Base-by-base conservation (phyloP, 2,888 invertebrate species). In the Pachliopta kotzebuea region DNA sequence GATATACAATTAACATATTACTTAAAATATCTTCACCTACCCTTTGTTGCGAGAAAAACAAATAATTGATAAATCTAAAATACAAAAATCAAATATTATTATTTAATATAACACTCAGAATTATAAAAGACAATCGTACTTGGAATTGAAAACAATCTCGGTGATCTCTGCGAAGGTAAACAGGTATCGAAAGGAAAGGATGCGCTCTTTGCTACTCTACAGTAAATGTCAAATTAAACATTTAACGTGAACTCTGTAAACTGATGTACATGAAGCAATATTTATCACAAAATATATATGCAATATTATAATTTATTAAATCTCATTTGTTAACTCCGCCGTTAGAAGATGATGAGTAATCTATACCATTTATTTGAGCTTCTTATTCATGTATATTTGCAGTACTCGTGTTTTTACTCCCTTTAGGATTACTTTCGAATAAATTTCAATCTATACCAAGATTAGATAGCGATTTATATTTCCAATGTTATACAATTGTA, bases 101-200 rank as follows among this genome's bases (percentile, higher is more conserved):
- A 54, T 26, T 54, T 26, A 23, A 24, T 26, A 26, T 23, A 18
- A 14, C 50, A 52, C 14, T 37, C 14, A 21, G 18, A 3, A 31
- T 45, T 26, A 24, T 29, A 29, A 29, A 29, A 21, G 20, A 52
- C 31, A 29, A 21, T 45, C n/a, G 6, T 24, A 49, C 11, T 60
- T 60, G 20, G 62, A 60, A 63, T 73, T 69, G 67, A 68, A 70
- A 81, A 82, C 78, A 79, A 81, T 81, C 79, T 78, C 81, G 77
- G 18, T 62, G 56, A 79, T 79, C 84, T 80, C 79, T 76, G 76
- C 76, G 86, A 89, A 90, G 90, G 89, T 77, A 78, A 88, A 88
- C 88, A 68, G 74, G 79, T 76, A 70, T 76, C 69, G 74, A 76
- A 82, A 84, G 74, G 88, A 88, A 86, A 88, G 88, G 88, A 88